Conservation (phyloP, 2,113 vertebrate species). For the Cathartes aura region DNA sequence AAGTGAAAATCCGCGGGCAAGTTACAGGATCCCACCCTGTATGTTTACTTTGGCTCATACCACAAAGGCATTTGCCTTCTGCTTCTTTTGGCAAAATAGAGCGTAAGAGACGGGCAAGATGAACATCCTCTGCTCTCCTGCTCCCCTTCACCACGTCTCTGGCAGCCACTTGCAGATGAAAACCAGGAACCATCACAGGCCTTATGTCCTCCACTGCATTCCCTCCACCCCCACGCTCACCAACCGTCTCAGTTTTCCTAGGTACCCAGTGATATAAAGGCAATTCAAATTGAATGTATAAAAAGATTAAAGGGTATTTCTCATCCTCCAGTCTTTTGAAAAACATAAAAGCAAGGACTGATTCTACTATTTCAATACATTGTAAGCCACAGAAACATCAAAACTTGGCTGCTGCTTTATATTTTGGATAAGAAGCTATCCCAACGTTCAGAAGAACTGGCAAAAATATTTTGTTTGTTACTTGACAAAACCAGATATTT, state of each 20-base stretch:
- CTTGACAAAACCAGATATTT: neutral
- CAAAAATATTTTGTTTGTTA: neutral
- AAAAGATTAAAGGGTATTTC: neutral
- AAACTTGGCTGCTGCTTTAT: neutral
- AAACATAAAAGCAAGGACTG: neutral
- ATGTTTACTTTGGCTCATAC: fast-evolving
- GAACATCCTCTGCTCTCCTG: fast-evolving
- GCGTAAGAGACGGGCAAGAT: fast-evolving
- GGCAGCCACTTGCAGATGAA: neutral
- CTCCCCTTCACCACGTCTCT: neutral
- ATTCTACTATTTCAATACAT: neutral
- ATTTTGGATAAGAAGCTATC: neutral
- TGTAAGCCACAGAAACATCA: neutral
- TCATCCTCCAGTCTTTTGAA: neutral
- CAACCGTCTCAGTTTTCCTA: neutral
- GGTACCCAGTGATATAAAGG: neutral
- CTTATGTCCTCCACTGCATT: neutral
- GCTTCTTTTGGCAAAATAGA: neutral
- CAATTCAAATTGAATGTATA: neutral
- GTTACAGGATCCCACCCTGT: neutral
- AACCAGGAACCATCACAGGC: neutral
- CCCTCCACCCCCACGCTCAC: neutral
- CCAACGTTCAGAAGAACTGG: neutral
- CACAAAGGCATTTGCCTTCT: neutral
- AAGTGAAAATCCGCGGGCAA: neutral